phyloP scores from a whole-genome alignment of 2,113 vertebrate genomes.

The Seriola aureovittata region DNA sequence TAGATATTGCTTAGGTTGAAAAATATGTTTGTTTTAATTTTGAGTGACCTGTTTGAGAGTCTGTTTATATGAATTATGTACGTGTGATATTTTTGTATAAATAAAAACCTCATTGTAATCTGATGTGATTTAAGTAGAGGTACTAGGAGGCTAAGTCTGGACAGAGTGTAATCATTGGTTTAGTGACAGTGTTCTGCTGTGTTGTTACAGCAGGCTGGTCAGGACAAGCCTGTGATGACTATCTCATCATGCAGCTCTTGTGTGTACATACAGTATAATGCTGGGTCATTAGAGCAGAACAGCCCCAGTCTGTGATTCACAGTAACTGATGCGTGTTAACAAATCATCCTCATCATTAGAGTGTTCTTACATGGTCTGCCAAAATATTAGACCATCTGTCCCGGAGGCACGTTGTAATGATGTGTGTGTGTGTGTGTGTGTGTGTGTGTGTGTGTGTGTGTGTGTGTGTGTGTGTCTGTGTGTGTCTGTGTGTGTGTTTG shows the following conservation, averaged over 20 bases:
- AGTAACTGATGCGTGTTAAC: constrained; percentile 30
- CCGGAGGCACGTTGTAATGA: not conserved
- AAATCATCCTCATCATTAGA: constrained; percentile 6
- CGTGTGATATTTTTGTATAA: not conserved
- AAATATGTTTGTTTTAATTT: not conserved
- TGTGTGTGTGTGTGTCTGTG: constrained; percentile 28
- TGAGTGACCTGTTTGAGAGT: too few species aligned
- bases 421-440: constrained; percentile 28
- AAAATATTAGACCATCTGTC: constrained; percentile 51
- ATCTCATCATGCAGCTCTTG: not conserved
- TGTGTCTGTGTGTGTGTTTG: not conserved
- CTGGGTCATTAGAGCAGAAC: constrained; percentile 20
- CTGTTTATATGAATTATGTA: not conserved
- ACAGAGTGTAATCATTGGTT: not conserved
- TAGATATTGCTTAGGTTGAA: not conserved
- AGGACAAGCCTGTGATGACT: constrained; percentile 8
- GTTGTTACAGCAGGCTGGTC: not conserved
- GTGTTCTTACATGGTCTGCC: constrained; percentile 23
- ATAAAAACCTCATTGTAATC: not conserved
- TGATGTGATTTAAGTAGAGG: not conserved
- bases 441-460: not conserved
- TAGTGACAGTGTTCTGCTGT: not conserved
- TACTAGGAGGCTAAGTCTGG: not conserved
- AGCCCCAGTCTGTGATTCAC: not conserved
- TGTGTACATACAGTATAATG: constrained; percentile 4